Evolutionary conservation across 2,888 invertebrate species (phyloP).

Genomic region (Altica lythri): DNA sequence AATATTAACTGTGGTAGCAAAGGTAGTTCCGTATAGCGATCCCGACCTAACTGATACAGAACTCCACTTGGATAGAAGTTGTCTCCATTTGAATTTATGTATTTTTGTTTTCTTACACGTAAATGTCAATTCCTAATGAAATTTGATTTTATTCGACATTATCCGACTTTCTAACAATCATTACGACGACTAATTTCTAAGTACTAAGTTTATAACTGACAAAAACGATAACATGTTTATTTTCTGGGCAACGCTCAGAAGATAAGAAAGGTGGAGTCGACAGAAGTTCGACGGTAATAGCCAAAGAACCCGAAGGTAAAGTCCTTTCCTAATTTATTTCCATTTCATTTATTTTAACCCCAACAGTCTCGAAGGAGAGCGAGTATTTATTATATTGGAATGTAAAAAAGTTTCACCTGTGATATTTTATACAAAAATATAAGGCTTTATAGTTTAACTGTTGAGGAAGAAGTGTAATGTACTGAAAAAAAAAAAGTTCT

Average conservation of each 20-base stretch:
- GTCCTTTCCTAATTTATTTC: slow-evolving; percentile 26
- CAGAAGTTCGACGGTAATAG: slow-evolving; percentile 91
- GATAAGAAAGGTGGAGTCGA: slow-evolving; percentile 92
- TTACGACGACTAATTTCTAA: neutral
- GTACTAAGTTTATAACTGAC: slow-evolving; percentile 1
- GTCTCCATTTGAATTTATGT: no score
- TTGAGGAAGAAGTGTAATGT: no score
- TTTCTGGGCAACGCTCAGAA: slow-evolving; percentile 68
- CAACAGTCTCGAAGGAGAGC: slow-evolving; percentile 19
- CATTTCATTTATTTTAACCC: slow-evolving; percentile 26
- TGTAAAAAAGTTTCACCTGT: no score
- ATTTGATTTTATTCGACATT: neutral
- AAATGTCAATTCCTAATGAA: neutral
- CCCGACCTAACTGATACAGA: no score
- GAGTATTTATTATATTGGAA: no score
- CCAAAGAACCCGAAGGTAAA: slow-evolving; percentile 90
- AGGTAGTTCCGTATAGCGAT: no score
- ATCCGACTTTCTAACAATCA: neutral
- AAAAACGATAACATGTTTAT: slow-evolving; percentile 60
- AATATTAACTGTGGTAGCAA: no score
- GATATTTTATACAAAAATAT: no score
- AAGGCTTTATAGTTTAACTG: no score
- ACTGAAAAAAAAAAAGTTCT: no score
- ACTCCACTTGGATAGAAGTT: no score
- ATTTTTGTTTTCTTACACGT: no score